Evolutionary conservation across 2,797 vertebrate species (phyloP).

Genomic region (Sus cebifrons): DNA sequence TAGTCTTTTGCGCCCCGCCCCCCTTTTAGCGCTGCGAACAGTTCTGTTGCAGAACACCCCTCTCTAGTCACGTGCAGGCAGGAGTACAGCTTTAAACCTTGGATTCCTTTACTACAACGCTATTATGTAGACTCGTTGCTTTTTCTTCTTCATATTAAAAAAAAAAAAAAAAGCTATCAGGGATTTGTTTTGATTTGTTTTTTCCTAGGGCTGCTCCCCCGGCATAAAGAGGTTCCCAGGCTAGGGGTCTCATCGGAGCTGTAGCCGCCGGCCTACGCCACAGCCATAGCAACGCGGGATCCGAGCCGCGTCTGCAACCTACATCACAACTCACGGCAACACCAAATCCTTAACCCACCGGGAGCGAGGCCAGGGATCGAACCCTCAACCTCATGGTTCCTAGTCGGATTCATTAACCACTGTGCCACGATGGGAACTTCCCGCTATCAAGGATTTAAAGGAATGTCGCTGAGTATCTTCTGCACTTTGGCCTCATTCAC

Average conservation of each 20-base stretch:
- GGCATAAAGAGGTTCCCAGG: too few relatives aligned
- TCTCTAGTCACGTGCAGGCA: constrained; percentile 24
- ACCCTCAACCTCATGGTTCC: too few relatives aligned
- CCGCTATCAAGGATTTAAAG: constrained; percentile 11
- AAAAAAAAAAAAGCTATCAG: not conserved
- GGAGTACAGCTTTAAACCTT: not conserved
- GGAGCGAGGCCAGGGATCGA: too few relatives aligned
- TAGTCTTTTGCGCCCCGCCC: not conserved
- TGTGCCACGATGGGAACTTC: too few relatives aligned
- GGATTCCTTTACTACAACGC: constrained; percentile 1
- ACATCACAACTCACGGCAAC: too few relatives aligned
- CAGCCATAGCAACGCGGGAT: too few relatives aligned
- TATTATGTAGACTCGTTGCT: not conserved
- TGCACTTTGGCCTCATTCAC: constrained; percentile 14
- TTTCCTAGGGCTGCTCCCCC: too few relatives aligned
- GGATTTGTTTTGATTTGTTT: not conserved
- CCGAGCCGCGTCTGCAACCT: too few relatives aligned
- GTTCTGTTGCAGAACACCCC: constrained; percentile 13
- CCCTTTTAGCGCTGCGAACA: not conserved
- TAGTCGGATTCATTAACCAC: too few relatives aligned
- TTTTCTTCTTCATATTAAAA: not conserved
- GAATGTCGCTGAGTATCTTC: constrained; percentile 18
- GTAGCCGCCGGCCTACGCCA: too few relatives aligned
- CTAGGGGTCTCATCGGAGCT: too few relatives aligned
- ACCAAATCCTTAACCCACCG: too few relatives aligned